phyloP scores from a whole-genome alignment of 2,888 invertebrate genomes.

The Lasioglossum oenotherae region DNA sequence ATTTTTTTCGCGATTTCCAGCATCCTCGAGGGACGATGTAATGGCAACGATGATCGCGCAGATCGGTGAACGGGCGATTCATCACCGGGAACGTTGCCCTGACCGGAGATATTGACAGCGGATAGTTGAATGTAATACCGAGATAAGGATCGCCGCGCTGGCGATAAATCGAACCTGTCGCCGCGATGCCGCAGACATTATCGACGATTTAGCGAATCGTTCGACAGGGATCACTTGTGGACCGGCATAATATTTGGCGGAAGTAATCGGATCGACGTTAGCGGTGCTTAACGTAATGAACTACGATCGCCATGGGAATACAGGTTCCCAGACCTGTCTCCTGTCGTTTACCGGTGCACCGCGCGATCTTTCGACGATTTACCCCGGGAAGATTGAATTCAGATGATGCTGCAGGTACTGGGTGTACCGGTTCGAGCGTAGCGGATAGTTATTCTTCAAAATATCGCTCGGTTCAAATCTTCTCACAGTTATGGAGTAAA shows the following conservation, averaged over 20 bases:
- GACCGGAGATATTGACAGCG: conserved; percentile 6
- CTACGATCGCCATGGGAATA: neutral
- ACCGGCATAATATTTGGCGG: conserved; percentile 9
- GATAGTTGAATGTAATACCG: conserved; percentile 1
- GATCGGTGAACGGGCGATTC: conserved; percentile 32
- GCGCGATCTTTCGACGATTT: neutral
- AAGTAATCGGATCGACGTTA: conserved; percentile 5
- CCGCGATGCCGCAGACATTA: neutral
- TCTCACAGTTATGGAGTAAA: too few species aligned
- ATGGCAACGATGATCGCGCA: neutral
- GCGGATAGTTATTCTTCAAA: neutral
- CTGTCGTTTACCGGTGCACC: neutral
- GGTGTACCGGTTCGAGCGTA: neutral
- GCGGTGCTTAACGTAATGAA: neutral
- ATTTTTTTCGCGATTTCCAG: conserved; percentile 29
- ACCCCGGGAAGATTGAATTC: neutral
- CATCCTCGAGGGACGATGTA: neutral
- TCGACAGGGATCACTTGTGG: neutral
- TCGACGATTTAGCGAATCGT: conserved; percentile 8
- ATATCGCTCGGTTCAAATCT: neutral
- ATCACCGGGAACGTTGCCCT: conserved; percentile 15
- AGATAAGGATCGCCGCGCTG: neutral
- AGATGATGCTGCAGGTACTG: neutral
- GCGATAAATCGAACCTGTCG: conserved; percentile 9
- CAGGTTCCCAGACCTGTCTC: neutral